Percentiles rank a stretch among this genome's conserved stretches.
These are phyloP conservation scores for Labeo rohita DNA, from an alignment of 2,113 vertebrate genomes.

Conservation along the genomic window DNA sequence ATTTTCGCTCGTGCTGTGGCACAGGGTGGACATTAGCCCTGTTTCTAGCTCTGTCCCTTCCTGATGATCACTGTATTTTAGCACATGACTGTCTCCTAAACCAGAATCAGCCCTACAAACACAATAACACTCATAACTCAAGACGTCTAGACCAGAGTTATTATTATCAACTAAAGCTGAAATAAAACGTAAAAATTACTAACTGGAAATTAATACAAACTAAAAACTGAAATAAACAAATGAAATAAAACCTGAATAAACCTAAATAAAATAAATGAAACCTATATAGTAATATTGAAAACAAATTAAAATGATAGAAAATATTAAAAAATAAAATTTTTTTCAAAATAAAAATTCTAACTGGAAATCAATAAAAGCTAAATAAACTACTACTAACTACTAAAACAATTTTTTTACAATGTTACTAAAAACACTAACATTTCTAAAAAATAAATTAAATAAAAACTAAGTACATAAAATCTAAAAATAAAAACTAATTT, in stretches of 20 bases:
- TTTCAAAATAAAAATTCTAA: too few relatives aligned
- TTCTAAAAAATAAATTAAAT: too few relatives aligned
- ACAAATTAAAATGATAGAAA: too few relatives aligned
- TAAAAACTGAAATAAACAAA: background rate
- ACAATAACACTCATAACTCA: constrained; percentile 24
- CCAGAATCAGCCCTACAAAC: constrained; percentile 41
- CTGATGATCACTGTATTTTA: constrained; percentile 8
- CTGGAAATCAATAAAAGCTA: too few relatives aligned
- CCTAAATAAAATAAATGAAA: background rate
- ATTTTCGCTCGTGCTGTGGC: constrained; percentile 9
- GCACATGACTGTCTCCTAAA: constrained; percentile 13
- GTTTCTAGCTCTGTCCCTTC: constrained; percentile 29
- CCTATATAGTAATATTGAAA: background rate
- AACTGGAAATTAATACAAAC: background rate
- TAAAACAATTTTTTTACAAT: too few relatives aligned
- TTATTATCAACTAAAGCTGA: background rate
- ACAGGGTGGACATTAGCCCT: constrained; percentile 15
- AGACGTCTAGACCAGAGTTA: background rate
- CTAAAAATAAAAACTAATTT: background rate
- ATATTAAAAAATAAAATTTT: too few relatives aligned
- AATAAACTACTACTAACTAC: too few relatives aligned
- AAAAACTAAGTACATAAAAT: too few relatives aligned
- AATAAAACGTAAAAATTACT: background rate
- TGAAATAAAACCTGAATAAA: background rate
- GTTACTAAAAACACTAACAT: too few relatives aligned